A percentile compares a stretch with the other conserved stretches of the same genome.
Conservation (phyloP, 2,888 invertebrate species). For the Dryobotodes eremita region DNA sequence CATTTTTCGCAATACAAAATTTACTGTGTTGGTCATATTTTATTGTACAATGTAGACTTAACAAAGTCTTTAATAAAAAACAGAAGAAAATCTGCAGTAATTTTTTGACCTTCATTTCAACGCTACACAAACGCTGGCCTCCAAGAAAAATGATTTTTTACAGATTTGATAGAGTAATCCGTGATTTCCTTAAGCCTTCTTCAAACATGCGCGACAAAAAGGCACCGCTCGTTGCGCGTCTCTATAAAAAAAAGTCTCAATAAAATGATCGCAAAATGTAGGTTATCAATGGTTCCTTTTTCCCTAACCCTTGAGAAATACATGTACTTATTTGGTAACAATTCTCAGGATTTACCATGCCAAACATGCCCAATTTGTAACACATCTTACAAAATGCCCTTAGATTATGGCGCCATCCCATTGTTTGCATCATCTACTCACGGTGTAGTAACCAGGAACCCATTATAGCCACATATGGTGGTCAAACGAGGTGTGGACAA, state of each 20-base stretch:
- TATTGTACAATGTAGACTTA: not conserved
- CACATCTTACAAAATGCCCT: constrained; percentile 39
- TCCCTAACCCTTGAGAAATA: not conserved
- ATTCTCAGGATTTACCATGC: not conserved
- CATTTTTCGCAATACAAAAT: not conserved
- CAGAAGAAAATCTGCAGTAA: not conserved
- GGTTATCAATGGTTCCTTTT: not conserved
- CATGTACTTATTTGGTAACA: not conserved
- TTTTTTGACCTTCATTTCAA: not conserved
- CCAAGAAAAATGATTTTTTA: not conserved
- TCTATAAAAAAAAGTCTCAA: too few species aligned
- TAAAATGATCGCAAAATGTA: not conserved
- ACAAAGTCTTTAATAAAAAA: too few species aligned
- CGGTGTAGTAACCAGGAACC: constrained; percentile 68
- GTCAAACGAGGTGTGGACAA: constrained; percentile 63
- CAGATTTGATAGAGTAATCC: not conserved
- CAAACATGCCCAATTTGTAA: constrained; percentile 10
- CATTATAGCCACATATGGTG: constrained; percentile 66
- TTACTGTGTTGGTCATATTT: not conserved
- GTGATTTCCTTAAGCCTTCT: not conserved
- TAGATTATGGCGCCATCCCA: constrained; percentile 35
- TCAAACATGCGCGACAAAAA: too few species aligned
- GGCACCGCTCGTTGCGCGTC: too few species aligned
- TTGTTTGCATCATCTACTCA: constrained; percentile 42
- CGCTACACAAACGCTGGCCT: not conserved